These are phyloP conservation scores for Kryptolebias marmoratus DNA, from an alignment of 2,113 vertebrate genomes.

Conservation along the genomic window DNA sequence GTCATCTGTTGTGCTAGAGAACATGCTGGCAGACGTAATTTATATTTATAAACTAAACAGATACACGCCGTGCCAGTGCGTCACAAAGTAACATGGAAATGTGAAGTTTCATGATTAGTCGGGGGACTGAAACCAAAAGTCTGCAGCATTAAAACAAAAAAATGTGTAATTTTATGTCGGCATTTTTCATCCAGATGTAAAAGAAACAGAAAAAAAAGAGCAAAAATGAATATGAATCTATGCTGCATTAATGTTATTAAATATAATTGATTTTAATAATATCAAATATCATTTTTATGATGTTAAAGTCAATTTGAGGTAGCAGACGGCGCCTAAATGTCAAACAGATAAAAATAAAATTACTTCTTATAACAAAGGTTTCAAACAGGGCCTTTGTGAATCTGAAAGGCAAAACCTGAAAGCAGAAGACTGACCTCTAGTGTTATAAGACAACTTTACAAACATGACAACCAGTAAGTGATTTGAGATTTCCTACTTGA, in stretches of 20 bases:
- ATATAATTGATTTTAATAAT: too few species aligned
- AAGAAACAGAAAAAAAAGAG: not conserved
- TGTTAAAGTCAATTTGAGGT: too few species aligned
- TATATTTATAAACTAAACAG: slow-evolving; percentile 41
- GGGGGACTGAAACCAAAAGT: not conserved
- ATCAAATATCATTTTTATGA: too few species aligned
- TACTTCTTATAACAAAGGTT: too few species aligned
- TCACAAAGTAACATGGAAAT: not conserved
- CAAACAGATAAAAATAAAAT: not conserved
- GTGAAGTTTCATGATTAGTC: not conserved
- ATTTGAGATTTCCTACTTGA: too few species aligned
- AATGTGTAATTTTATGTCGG: not conserved
- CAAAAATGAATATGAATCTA: not conserved
- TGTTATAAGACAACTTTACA: slow-evolving; percentile 6
- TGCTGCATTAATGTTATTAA: not conserved
- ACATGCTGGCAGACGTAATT: slow-evolving; percentile 14
- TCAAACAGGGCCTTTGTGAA: not conserved
- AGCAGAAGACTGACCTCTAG: slow-evolving; percentile 43
- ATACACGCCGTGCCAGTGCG: not conserved
- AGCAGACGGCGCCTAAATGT: not conserved
- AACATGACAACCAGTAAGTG: not conserved
- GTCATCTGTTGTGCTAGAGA: not conserved
- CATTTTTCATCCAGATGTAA: not conserved
- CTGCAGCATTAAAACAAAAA: not conserved
- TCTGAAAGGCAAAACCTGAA: not conserved